A percentile compares a stretch with the other conserved stretches of the same genome.
Evolutionary conservation across 2,888 invertebrate species (phyloP).

Genomic region (Hololepta plana): DNA sequence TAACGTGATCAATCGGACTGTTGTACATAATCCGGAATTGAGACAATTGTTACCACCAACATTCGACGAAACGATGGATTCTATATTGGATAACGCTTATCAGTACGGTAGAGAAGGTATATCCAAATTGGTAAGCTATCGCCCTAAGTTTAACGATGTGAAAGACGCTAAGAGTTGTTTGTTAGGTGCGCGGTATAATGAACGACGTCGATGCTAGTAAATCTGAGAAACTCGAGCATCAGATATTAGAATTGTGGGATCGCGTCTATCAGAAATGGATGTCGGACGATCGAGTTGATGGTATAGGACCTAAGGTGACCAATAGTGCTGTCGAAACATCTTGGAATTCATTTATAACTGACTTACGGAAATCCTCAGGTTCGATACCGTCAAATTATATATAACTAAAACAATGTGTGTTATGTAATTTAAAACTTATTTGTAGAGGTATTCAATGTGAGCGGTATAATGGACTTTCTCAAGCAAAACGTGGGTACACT

Average conservation of each 20-base stretch:
- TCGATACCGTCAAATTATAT: conserved; percentile 21
- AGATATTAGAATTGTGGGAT: conserved; percentile 86
- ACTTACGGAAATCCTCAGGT: conserved; percentile 62
- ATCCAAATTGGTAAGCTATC: conserved; percentile 52
- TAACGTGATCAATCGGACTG: conserved; percentile 73
- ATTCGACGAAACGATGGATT: conserved; percentile 72
- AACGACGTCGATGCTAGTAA: conserved; percentile 66
- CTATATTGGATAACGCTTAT: conserved; percentile 83
- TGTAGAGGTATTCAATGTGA: conserved; percentile 49
- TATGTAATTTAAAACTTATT: conserved; percentile 4
- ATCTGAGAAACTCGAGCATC: conserved; percentile 66
- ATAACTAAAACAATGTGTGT: conserved; percentile 19
- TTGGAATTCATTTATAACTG: conserved; percentile 51
- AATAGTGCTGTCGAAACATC: conserved; percentile 51
- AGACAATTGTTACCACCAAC: conserved; percentile 69
- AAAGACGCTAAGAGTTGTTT: conserved; percentile 6
- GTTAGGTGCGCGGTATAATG: conserved; percentile 55
- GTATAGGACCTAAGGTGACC: conserved; percentile 55
- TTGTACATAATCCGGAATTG: conserved; percentile 76
- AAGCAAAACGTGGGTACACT: conserved; percentile 83
- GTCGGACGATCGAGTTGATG: conserved; percentile 35
- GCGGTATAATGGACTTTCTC: conserved; percentile 60
- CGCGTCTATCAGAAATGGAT: conserved; percentile 86
- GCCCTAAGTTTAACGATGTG: conserved; percentile 3
- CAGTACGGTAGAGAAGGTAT: conserved; percentile 83